Conservation (phyloP, 2,113 vertebrate genomes). For the Lepus timidus region DNA sequence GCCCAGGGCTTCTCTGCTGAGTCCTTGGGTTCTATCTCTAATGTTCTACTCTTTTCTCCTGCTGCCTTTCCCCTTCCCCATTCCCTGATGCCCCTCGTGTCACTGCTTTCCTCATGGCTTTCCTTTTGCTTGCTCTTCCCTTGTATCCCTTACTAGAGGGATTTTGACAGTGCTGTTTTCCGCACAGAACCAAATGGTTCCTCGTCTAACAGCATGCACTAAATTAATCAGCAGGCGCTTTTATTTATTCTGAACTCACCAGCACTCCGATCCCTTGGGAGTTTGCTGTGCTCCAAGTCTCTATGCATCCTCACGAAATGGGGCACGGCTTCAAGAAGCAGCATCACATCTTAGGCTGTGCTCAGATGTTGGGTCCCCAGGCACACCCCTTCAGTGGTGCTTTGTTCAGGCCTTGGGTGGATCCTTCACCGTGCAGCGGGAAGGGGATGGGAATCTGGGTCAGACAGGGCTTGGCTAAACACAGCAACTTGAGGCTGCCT, state of each 20-base stretch:
- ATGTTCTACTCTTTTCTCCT: neutral
- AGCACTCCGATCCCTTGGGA: neutral
- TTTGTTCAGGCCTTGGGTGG: neutral
- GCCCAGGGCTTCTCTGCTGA: neutral
- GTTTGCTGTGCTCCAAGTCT: neutral
- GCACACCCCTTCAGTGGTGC: rapidly evolving
- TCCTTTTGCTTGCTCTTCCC: neutral
- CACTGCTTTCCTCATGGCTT: neutral
- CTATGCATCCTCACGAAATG: constrained; percentile 11
- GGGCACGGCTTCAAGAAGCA: neutral
- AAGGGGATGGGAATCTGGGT: neutral
- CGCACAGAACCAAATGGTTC: neutral
- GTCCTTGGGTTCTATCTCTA: neutral
- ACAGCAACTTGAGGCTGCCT: neutral
- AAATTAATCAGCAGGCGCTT: constrained; percentile 54
- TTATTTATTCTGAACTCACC: constrained; percentile 56
- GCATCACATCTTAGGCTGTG: neutral
- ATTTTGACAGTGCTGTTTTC: constrained; percentile 52
- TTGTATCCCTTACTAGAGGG: neutral
- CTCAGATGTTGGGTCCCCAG: neutral
- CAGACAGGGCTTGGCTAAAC: neutral
- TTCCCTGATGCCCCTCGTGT: rapidly evolving
- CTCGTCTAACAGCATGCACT: neutral
- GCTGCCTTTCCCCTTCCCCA: neutral
- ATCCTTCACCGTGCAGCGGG: rapidly evolving